phyloP scores from a whole-genome alignment of 2,113 vertebrate species.

The Vimba vimba region DNA sequence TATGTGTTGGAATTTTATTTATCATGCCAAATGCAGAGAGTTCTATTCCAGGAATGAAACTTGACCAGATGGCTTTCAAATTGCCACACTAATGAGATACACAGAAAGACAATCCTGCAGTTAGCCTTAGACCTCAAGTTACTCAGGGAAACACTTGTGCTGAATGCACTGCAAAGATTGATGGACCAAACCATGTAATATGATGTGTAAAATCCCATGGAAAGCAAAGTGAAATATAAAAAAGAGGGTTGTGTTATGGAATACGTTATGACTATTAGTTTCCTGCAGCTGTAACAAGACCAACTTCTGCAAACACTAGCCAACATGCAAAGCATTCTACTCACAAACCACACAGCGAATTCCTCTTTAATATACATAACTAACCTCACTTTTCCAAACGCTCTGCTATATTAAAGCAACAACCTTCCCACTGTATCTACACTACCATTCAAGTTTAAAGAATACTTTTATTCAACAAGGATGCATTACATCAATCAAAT shows the following conservation, averaged over 20 bases:
- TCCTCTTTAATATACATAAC: slow-evolving; percentile 26
- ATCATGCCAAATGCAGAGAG: not conserved
- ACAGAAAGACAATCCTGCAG: slow-evolving; percentile 14
- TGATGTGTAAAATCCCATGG: not conserved
- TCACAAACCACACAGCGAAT: slow-evolving; percentile 10
- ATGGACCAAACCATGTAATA: not conserved
- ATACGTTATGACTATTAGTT: not conserved
- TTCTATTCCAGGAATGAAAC: slow-evolving; percentile 24
- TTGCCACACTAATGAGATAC: slow-evolving; percentile 22
- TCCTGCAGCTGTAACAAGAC: not conserved
- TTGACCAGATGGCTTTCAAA: slow-evolving; percentile 42
- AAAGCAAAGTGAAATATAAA: not conserved
- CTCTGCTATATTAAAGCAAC: slow-evolving; percentile 17
- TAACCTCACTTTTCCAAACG: slow-evolving; percentile 30
- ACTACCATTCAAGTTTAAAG: not conserved
- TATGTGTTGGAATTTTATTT: slow-evolving; percentile 20
- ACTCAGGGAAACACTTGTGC: not conserved
- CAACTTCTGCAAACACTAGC: not conserved
- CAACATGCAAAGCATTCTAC: not conserved
- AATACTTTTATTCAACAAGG: not conserved
- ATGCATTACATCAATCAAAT: not conserved
- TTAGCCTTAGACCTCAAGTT: slow-evolving; percentile 20
- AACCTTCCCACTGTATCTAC: not conserved
- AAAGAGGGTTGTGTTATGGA: not conserved
- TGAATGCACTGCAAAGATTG: not conserved